These are phyloP conservation scores for Rallus limicola DNA, from an alignment of 2,113 vertebrate genomes.

Conservation along the genomic window DNA sequence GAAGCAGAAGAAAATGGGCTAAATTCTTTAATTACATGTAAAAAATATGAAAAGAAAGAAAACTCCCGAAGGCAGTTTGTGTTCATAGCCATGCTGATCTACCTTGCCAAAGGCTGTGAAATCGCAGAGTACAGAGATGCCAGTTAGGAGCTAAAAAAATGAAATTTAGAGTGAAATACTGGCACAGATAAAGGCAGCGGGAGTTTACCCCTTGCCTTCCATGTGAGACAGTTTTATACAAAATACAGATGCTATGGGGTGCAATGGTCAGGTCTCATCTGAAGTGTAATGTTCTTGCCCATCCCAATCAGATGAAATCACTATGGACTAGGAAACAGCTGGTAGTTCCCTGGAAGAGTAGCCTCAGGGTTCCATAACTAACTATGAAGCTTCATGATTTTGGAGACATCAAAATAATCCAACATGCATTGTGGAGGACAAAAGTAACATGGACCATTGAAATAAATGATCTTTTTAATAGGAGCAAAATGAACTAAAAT, in stretches of 20 bases:
- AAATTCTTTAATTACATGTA: not conserved
- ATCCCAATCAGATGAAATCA: not conserved
- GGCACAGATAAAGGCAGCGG: not conserved
- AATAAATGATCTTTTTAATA: not conserved
- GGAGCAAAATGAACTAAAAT: not conserved
- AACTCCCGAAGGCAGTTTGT: not conserved
- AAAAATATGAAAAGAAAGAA: not conserved
- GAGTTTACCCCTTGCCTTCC: not conserved
- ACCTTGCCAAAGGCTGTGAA: not conserved
- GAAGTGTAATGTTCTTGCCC: not conserved
- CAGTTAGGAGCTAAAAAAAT: not conserved
- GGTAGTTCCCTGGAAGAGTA: not conserved
- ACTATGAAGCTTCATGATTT: not conserved
- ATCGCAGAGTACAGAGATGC: not conserved
- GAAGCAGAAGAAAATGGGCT: not conserved
- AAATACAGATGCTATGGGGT: not conserved
- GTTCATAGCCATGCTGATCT: not conserved
- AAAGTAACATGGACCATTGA: not conserved
- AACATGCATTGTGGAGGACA: not conserved
- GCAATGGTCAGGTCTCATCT: not conserved
- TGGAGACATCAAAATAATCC: not conserved
- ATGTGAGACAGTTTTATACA: not conserved
- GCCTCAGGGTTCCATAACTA: not conserved
- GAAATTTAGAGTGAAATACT: not conserved
- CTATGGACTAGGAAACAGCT: not conserved